Evolutionary conservation across 2,888 invertebrate genomes (phyloP), one percentile per base, ranked within the genome.

Genomic region (Tipula unca): DNA sequence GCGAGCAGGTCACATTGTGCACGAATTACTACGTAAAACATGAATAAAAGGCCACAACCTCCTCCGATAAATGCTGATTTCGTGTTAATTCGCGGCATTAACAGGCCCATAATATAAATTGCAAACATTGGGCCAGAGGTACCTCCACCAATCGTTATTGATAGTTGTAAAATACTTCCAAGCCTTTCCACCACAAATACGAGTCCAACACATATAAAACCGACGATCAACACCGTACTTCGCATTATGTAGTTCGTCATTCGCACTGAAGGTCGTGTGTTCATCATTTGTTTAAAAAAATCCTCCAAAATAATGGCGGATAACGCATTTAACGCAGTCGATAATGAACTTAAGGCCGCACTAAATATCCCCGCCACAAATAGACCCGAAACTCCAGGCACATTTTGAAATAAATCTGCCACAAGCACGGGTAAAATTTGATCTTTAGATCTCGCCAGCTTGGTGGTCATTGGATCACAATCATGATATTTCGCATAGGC

Each of bases 341-440:
- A 96, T 89, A 96, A 92, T 0, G 96, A 95, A 89, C 96, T 96
- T 54, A 98, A 91, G 1, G 97, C 96, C 8, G 97, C 98, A 90
- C 97, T 97, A 89, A 97, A 97, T 32, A 98, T 95, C 4, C 97
- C 97, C 82, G 97, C 96, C 0, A 97, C 94, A 89, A 98, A 97
- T 0, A 98, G 92, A 42, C 98, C 98, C 0, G 97, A 95, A 82
- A 98, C 89, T 0, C 97, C 97, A 0, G 96, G 96, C 86, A 94
- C 92, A 84, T 93, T 92, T 0, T 95, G 95, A 42, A 97, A 91
- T 25, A 95, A 94, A 87, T 97, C 95, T 96, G 97, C 97, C 39
- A 97, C 96, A 48, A 96, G 92, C n/a, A 97, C 90, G 0, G 97
- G 96, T 1, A 97, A 91, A 14, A 97, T 90, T 90, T 97, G 96